Base-by-base conservation (phyloP, 2,113 vertebrate species). In the Tinamus guttatus region DNA sequence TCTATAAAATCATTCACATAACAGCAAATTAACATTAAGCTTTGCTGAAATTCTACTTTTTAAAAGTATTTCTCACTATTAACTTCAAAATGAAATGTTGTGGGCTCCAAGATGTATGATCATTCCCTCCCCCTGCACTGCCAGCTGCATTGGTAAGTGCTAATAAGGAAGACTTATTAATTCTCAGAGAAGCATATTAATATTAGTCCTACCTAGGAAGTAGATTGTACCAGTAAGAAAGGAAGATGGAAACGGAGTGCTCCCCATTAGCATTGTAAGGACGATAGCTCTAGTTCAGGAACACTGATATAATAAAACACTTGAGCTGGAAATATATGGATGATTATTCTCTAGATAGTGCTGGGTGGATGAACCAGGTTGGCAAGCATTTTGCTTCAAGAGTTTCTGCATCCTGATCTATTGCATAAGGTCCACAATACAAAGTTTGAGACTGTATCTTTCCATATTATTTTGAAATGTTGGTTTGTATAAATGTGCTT, bases 171-270 rank as follows among this genome's bases (percentile, higher is more conserved):
- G 22, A 69, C 20, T 79, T 93, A 87, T 56, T 52, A 15, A 15
- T 89, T 96, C 41, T 85, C 40, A 56, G 56, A 47, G 45, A 94
- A 94, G 32, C 10, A 12, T 68, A 87, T 80, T 84, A 58, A 69
- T 0, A 0, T 24, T 80, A 87, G 67, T 76, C 43, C 67, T 85
- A 36, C n/a, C 85, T 93, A 38, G 21, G 32, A 78, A 89, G 19
- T 16, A 65, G 38, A 87, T 85, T 87, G 60, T 58, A 59, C 4
- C 8, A 5, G 0, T 47, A 56, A 43, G 49, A 69, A 85, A 34
- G 10, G 19, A 18, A 87, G 71, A 27, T 22, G 24, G 5, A n/a
- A 76, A 28, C 28, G 28, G 3, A 30, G 5, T 36, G 20, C 91
- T 89, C 22, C 17, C 13, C 30, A 30, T 24, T 36, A 85, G 7